These are phyloP conservation scores for Eristalis tenax DNA, from an alignment of 2,888 invertebrate species.

Conservation along the genomic window DNA sequence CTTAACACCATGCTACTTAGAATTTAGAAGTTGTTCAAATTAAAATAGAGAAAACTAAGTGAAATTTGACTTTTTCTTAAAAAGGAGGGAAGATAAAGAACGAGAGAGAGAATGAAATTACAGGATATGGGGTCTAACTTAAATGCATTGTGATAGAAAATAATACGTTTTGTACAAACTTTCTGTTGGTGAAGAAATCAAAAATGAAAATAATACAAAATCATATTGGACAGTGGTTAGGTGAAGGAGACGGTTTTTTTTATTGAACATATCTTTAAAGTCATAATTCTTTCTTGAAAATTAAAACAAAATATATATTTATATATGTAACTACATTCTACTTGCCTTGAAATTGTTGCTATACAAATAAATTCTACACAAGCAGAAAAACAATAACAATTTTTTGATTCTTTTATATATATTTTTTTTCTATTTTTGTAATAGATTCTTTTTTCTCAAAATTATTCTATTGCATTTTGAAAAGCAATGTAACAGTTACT, in stretches of 20 bases:
- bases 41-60: conserved; percentile 15
- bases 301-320: conserved; percentile 40
- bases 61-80: conserved; percentile 10
- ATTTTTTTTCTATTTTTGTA: conserved; percentile 34
- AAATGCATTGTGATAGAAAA: conserved; percentile 35
- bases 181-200: conserved; percentile 23
- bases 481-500: conserved; percentile 60
- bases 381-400: conserved; percentile 77
- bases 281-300: conserved; percentile 20
- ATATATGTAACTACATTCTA: conserved; percentile 76
- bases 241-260: conserved; percentile 34
- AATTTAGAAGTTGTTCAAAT: conserved; percentile 7
- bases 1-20: conserved; percentile 61
- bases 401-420: conserved; percentile 33
- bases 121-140: conserved; percentile 34
- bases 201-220: conserved; percentile 28
- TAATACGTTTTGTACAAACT: conserved; percentile 24
- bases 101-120: background rate
- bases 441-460: conserved; percentile 2
- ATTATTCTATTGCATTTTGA: conserved; percentile 58
- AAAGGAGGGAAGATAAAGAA: background rate
- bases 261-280: conserved; percentile 8
- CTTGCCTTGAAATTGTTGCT: conserved; percentile 76
- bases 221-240: conserved; percentile 28
- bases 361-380: conserved; percentile 79